Percentiles rank a stretch among this genome's conserved stretches.
These are phyloP conservation scores for Lasioglossum zephyrum DNA, from an alignment of 2,888 invertebrate species.

Conservation along the genomic window DNA sequence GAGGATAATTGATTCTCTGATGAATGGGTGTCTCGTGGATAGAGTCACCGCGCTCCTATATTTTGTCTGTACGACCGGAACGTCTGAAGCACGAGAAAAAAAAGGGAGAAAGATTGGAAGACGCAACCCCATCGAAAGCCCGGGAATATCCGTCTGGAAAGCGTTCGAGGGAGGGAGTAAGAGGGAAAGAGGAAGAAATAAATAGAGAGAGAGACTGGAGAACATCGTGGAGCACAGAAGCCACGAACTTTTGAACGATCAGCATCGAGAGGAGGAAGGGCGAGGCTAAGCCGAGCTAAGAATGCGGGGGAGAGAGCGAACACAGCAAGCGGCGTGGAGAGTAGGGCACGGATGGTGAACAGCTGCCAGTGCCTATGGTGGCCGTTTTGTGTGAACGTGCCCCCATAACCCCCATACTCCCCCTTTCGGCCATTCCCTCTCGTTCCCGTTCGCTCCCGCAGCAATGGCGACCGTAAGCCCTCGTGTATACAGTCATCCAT, in stretches of 20 bases:
- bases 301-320: constrained; percentile 79
- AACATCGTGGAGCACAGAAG: constrained; percentile 18
- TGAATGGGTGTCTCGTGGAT: too few species aligned
- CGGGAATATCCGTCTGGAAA: constrained; percentile 34
- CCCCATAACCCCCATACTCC: constrained; percentile 77
- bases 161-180: constrained; percentile 18
- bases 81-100: not conserved
- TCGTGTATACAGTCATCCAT: constrained; percentile 49
- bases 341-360: constrained; percentile 81
- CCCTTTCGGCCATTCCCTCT: constrained; percentile 38
- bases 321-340: constrained; percentile 60
- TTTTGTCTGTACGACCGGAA: not conserved
- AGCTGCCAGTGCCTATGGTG: constrained; percentile 79
- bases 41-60: not conserved
- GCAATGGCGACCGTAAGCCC: constrained; percentile 47
- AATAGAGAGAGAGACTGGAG: not conserved
- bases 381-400: constrained; percentile 77
- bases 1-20: too few species aligned
- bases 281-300: constrained; percentile 73
- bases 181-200: not conserved
- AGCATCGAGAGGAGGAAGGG: constrained; percentile 53
- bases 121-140: constrained; percentile 21
- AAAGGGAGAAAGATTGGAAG: constrained; percentile 6
- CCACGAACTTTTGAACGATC: constrained; percentile 47
- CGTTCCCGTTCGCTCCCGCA: constrained; percentile 44